A percentile compares a stretch with the other conserved stretches of the same genome.
phyloP scores from a whole-genome alignment of 2,888 invertebrate genomes.

The Nipponacmea schrenckii region DNA sequence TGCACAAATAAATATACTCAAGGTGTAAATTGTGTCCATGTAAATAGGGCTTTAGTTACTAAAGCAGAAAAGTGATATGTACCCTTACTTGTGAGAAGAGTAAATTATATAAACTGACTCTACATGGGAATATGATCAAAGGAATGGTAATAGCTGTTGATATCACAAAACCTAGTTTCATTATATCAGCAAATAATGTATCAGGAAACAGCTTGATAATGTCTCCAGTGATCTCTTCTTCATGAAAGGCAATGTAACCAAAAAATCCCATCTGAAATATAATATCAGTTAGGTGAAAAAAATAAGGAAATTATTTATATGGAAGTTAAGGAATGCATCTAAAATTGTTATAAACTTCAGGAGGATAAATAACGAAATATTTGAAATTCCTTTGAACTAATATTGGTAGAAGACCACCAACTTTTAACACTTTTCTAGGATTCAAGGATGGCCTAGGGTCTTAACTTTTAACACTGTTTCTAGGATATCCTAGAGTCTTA shows the following conservation, averaged over 20 bases:
- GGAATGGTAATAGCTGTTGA: slow-evolving; percentile 97
- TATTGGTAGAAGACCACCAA: too few species aligned
- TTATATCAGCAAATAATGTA: slow-evolving; percentile 82
- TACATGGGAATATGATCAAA: slow-evolving; percentile 93
- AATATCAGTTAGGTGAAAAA: not conserved
- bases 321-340: too few species aligned
- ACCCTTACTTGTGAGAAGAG: slow-evolving; percentile 81
- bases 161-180: slow-evolving; percentile 93
- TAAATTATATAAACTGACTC: slow-evolving; percentile 91
- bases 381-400: too few species aligned
- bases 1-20: too few species aligned
- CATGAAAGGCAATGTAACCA: slow-evolving; percentile 89
- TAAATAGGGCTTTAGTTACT: too few species aligned
- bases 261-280: slow-evolving; percentile 83
- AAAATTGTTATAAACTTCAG: too few species aligned
- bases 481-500: too few species aligned
- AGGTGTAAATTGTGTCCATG: too few species aligned
- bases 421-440: too few species aligned
- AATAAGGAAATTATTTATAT: not conserved
- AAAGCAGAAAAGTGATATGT: not conserved
- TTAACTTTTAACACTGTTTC: too few species aligned
- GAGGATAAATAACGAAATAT: too few species aligned
- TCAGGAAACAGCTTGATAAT: slow-evolving; percentile 87
- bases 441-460: too few species aligned
- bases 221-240: slow-evolving; percentile 77